A percentile compares a stretch with the other conserved stretches of the same genome.
Evolutionary conservation across 2,113 vertebrate species (phyloP).

Genomic region (Turdus rufiventris): DNA sequence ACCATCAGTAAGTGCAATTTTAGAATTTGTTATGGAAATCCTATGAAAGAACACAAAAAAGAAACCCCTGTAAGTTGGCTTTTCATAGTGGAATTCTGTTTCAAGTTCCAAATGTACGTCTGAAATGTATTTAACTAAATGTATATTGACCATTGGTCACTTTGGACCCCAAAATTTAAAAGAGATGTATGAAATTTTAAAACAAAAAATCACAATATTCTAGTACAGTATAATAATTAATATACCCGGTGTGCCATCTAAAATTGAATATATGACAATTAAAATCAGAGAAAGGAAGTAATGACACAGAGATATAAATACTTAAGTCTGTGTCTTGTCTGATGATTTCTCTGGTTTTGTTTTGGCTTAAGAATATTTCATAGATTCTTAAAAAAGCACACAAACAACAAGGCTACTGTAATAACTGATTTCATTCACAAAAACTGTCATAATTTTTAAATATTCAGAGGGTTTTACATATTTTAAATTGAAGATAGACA

Average conservation of each 20-base stretch:
- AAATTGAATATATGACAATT: background rate
- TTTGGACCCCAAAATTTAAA: background rate
- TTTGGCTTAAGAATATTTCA: background rate
- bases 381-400: background rate
- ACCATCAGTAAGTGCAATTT: background rate
- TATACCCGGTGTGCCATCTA: background rate
- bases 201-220: background rate
- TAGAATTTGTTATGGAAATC: background rate
- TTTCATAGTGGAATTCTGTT: background rate
- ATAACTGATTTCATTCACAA: background rate
- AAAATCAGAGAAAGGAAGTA: background rate
- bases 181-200: background rate
- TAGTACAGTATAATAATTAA: background rate
- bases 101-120: background rate
- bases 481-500: background rate
- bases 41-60: background rate
- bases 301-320: background rate
- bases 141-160: background rate
- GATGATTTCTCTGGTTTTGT: background rate
- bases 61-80: accelerated
- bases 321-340: background rate
- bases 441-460: background rate
- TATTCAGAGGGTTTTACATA: background rate
- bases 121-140: background rate
- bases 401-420: background rate